Evolutionary conservation across 1,140 invertebrate species (phyloP), one percentile per base, ranked within the genome.

Genomic region (Protaetia brevitarsis): DNA sequence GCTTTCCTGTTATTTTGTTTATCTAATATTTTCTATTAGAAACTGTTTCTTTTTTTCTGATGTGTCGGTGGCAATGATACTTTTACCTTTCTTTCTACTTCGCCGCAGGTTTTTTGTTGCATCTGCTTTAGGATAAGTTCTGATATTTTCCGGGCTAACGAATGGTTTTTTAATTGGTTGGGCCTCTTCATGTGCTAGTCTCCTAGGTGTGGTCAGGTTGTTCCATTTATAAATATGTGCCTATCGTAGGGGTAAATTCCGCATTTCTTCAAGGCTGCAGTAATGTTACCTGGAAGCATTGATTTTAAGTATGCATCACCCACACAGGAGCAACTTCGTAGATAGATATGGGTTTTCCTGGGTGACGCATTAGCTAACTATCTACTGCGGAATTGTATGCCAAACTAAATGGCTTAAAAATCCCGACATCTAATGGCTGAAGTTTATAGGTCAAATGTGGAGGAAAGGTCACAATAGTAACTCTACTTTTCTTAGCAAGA

Each of bases 341-440:
- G 13, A 64, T 64, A 2, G 36, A 51, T 5, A 64, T n/a, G n/a
- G 63, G 63, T 27, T 28, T 28, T 3, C 64, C 64, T 4, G 64
- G 67, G 37, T 68, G 64, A 21, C 37, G 72, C 73, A 28, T 67
- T 58, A 26, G n/a, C n/a, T 77, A 74, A 59, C 74, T 76, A 67
- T 45, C 72, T 5, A 69, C 72, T 72, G 79, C n/a, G n/a, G n/a
- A n/a, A n/a, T n/a, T n/a, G n/a, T n/a, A n/a, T n/a, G n/a, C n/a
- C n/a, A n/a, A n/a, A n/a, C 31, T 79, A 5, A 80, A 73, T 6
- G 77, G 73, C 5, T 70, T 73, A 72, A 70, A 80, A n/a, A 64
- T 45, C 21, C 7, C 3, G 3, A 64, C 23, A 64, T 64, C 63
- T 8, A 57, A 16, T 21, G 63, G 37, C 19, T 64, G 63, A 11